These are phyloP conservation scores for Canis aureus DNA, from an alignment of 2,113 vertebrate genomes.

Conservation along the genomic window DNA sequence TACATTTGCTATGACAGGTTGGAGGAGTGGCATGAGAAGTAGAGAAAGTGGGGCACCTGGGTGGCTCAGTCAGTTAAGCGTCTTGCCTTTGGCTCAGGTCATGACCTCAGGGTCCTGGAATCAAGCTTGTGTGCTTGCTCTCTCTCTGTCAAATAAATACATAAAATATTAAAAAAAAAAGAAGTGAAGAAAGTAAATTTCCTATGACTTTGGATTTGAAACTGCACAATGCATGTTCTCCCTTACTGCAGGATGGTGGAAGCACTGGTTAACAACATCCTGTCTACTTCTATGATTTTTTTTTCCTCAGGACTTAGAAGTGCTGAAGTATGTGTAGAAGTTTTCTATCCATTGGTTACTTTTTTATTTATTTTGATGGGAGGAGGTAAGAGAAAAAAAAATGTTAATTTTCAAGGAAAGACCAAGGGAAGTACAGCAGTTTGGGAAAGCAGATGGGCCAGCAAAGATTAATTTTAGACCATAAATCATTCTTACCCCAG, in stretches of 20 bases:
- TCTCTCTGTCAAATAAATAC: no score
- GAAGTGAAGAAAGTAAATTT: background rate
- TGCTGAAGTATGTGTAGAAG: background rate
- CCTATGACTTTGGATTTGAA: background rate
- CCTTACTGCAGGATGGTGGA: background rate
- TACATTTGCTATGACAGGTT: background rate
- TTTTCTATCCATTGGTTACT: background rate
- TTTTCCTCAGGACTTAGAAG: background rate
- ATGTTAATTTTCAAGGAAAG: background rate
- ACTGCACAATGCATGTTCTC: background rate
- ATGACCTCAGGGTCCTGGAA: no score
- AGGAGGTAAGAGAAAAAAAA: background rate
- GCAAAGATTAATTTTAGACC: background rate
- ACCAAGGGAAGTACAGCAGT: background rate
- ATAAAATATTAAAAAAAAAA: no score
- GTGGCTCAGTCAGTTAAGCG: no score
- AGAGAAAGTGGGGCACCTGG: background rate
- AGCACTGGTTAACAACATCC: background rate
- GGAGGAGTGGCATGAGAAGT: background rate
- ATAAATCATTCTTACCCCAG: constrained; percentile 7
- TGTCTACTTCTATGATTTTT: background rate
- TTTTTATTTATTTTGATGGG: background rate
- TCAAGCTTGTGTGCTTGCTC: no score
- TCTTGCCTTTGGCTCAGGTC: no score
- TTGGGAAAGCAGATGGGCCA: background rate